These are phyloP conservation scores for Epistrophe eligans DNA, from an alignment of 2,888 invertebrate species.

Conservation along the genomic window DNA sequence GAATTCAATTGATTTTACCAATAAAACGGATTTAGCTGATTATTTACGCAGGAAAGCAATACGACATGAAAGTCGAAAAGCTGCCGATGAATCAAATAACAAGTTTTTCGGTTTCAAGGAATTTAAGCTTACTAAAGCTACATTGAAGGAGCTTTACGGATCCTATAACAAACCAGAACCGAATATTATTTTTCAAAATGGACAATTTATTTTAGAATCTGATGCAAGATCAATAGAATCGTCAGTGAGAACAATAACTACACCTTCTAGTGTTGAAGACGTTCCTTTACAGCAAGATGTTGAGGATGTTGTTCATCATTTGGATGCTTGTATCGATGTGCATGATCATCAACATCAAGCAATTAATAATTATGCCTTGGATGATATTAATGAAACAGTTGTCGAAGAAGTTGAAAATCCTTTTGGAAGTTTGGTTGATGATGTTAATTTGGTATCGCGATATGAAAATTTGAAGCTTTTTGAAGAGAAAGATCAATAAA, in stretches of 20 bases:
- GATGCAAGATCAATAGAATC: slow-evolving; percentile 74
- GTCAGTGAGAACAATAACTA: slow-evolving; percentile 41
- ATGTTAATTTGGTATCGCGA: slow-evolving; percentile 51
- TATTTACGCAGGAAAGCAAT: slow-evolving; percentile 58
- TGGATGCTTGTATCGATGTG: slow-evolving; percentile 48
- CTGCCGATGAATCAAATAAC: slow-evolving; percentile 58
- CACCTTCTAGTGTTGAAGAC: slow-evolving; percentile 35
- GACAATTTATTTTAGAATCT: slow-evolving; percentile 74
- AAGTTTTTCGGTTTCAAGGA: slow-evolving; percentile 81
- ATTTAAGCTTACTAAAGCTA: slow-evolving; percentile 81
- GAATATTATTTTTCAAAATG: slow-evolving; percentile 76
- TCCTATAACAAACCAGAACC: slow-evolving; percentile 77
- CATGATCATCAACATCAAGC: slow-evolving; percentile 40
- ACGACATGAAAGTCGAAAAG: slow-evolving; percentile 26
- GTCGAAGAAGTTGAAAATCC: slow-evolving; percentile 27
- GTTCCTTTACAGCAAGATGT: not conserved
- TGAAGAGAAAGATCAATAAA: slow-evolving; percentile 16
- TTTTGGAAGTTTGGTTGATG: slow-evolving; percentile 63
- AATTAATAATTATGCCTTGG: slow-evolving; percentile 15
- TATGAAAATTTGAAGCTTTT: slow-evolving; percentile 51
- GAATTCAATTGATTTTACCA: slow-evolving; percentile 73
- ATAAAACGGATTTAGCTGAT: slow-evolving; percentile 51
- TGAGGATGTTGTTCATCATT: slow-evolving; percentile 17
- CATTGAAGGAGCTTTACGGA: slow-evolving; percentile 81
- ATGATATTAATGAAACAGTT: slow-evolving; percentile 21